Percentiles rank a stretch among this genome's conserved stretches.
These are phyloP conservation scores for Glyptemys insculpta DNA, from an alignment of 2,797 vertebrate species.

Conservation along the genomic window DNA sequence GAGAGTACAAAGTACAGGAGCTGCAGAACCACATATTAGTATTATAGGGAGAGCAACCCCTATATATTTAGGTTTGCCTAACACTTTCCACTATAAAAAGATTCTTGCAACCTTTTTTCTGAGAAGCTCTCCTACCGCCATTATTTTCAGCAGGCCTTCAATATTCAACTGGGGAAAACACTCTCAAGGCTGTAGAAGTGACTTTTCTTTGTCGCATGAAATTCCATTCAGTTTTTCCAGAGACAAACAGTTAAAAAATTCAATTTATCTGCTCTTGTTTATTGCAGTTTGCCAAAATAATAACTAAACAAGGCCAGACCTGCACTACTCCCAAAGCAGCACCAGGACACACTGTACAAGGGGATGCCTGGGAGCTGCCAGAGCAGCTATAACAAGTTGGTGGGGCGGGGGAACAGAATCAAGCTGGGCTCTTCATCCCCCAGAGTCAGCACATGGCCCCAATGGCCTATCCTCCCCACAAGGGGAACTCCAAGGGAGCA, in stretches of 20 bases:
- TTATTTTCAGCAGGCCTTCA: neutral
- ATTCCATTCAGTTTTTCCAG: neutral
- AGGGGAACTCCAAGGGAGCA: neutral
- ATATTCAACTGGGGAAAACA: neutral
- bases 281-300: neutral
- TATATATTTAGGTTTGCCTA: fast-evolving
- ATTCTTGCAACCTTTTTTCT: neutral
- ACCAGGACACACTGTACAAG: neutral
- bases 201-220: neutral
- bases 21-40: fast-evolving
- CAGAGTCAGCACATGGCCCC: neutral
- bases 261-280: neutral
- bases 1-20: neutral
- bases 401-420: neutral
- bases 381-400: fast-evolving
- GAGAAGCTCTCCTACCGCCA: neutral
- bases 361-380: neutral
- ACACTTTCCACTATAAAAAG: neutral
- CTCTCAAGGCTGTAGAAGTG: neutral
- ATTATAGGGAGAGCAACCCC: neutral
- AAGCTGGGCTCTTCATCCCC: neutral
- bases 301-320: neutral
- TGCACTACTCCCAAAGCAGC: neutral
- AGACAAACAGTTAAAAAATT: neutral
- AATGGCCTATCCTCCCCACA: neutral